A percentile compares a stretch with the other conserved stretches of the same genome.
Evolutionary conservation across 2,113 vertebrate species (phyloP).

Genomic region (Sapayoa aenigma): DNA sequence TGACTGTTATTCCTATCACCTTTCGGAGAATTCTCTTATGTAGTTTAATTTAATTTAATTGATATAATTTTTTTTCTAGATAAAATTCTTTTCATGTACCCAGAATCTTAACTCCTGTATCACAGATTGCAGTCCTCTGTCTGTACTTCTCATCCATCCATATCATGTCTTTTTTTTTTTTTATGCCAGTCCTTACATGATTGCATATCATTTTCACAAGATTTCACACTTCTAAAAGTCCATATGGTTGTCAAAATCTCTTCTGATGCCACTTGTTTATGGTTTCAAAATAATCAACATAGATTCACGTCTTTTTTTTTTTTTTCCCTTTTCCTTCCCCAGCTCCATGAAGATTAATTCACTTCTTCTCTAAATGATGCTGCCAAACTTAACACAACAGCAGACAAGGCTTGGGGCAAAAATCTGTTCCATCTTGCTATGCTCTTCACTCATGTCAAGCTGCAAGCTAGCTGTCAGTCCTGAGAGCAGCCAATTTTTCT

Average conservation of each 20-base stretch:
- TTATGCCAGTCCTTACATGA: neutral
- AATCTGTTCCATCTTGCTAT: constrained; percentile 26
- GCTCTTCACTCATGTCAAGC: neutral
- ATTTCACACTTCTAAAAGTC: constrained; percentile 46
- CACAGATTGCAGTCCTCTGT: neutral
- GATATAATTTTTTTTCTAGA: neutral
- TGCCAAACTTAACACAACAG: constrained; percentile 38
- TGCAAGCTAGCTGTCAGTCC: constrained; percentile 22
- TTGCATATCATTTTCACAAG: constrained; percentile 27
- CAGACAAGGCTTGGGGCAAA: constrained; percentile 2
- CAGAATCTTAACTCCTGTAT: neutral
- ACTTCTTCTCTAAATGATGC: neutral
- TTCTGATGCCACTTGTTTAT: constrained; percentile 53
- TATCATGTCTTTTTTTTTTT: neutral
- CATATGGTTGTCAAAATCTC: constrained; percentile 55
- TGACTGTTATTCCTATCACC: neutral
- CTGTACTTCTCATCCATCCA: neutral
- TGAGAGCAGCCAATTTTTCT: neutral
- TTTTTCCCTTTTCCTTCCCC: fast-evolving
- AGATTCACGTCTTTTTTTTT: neutral
- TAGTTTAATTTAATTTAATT: neutral
- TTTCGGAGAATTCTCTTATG: neutral
- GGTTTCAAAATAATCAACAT: constrained; percentile 52
- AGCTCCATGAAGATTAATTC: neutral
- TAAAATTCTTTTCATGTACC: neutral